A percentile compares a stretch with the other conserved stretches of the same genome.
Evolutionary conservation across 2,797 vertebrate species (phyloP).

Genomic region (Thripadectes ignobilis): DNA sequence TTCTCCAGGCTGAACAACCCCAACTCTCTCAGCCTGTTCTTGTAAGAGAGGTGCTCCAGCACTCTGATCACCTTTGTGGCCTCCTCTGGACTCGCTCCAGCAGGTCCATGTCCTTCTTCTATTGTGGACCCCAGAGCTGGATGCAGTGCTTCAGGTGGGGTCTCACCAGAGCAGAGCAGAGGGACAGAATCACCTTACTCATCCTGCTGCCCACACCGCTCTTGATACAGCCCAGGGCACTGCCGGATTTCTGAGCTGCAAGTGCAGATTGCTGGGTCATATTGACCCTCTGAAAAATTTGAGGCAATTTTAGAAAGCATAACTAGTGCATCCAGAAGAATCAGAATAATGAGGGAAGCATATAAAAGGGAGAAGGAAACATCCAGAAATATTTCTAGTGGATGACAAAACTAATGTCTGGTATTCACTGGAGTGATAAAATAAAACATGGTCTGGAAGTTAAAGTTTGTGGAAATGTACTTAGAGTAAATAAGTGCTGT

Average conservation of each 20-base stretch:
- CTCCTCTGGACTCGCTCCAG: neutral
- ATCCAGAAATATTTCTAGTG: neutral
- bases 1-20: neutral
- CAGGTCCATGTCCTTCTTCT: neutral
- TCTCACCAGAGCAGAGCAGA: neutral
- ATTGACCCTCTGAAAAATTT: neutral
- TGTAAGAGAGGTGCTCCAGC: neutral
- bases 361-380: neutral
- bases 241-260: neutral
- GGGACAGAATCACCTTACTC: neutral
- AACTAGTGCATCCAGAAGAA: neutral
- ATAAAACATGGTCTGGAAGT: neutral
- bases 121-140: neutral
- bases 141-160: neutral
- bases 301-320: neutral
- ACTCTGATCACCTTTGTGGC: neutral
- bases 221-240: neutral
- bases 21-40: neutral
- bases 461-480: neutral
- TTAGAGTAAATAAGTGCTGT: neutral
- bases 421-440: neutral
- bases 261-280: neutral
- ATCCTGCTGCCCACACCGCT: neutral
- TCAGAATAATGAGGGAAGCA: neutral
- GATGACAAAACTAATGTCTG: neutral